Conservation (phyloP, 2,797 vertebrate species). For the Meriones psammophilus region DNA sequence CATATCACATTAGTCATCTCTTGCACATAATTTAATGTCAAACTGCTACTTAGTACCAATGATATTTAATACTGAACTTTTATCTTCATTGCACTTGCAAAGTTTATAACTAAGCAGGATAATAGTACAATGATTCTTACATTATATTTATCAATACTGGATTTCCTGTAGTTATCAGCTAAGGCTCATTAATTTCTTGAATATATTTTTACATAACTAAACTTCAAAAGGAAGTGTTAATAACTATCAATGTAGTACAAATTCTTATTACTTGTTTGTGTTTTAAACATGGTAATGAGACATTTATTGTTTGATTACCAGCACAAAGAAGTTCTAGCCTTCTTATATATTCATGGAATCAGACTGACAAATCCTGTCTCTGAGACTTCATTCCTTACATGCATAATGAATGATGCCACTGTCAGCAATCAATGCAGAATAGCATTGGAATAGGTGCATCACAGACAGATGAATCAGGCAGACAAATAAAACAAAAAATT, state of each 20-base stretch:
- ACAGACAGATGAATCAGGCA: constrained; percentile 60
- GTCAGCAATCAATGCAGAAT: constrained; percentile 78
- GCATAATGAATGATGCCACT: constrained; percentile 72
- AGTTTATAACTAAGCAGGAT: not conserved
- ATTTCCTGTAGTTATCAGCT: not conserved
- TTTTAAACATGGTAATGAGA: constrained; percentile 70
- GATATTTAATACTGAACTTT: not conserved
- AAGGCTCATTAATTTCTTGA: not conserved
- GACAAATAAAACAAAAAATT: constrained; percentile 73
- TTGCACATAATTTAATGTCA: not conserved
- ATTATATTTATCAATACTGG: not conserved
- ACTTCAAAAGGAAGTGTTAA: not conserved
- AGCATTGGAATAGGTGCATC: not conserved
- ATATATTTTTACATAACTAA: not conserved
- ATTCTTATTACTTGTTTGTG: constrained; percentile 32
- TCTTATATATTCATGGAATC: constrained; percentile 75
- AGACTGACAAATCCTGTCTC: constrained; percentile 67
- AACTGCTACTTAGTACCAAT: not conserved
- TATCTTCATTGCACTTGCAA: not conserved
- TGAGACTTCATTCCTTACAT: constrained; percentile 63
- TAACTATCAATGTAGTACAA: not conserved
- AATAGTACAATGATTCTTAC: not conserved
- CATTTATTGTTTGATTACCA: constrained; percentile 48
- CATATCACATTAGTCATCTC: not conserved
- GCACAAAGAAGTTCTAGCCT: constrained; percentile 60